These are phyloP conservation scores for Heliconius sara DNA, from an alignment of 2,888 invertebrate genomes.

Conservation along the genomic window DNA sequence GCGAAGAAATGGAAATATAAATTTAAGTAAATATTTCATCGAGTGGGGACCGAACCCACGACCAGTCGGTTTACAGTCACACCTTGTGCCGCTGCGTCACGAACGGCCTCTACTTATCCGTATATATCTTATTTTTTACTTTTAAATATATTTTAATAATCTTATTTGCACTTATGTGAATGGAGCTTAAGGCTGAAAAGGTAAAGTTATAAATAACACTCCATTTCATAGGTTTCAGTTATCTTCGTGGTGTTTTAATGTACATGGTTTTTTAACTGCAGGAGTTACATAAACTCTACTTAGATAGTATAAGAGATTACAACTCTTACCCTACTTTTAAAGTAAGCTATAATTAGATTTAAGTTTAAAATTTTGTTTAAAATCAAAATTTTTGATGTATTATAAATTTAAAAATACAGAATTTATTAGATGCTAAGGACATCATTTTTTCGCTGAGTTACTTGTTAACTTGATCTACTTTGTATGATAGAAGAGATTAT, in stretches of 20 bases:
- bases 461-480: background rate
- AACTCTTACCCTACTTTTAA: background rate
- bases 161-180: background rate
- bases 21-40: too few species aligned
- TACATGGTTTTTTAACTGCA: constrained; percentile 21
- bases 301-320: constrained; percentile 9
- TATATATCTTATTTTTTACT: too few species aligned
- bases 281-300: background rate
- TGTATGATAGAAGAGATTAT: too few species aligned
- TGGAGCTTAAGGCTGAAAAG: constrained; percentile 14
- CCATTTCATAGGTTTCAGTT: constrained; percentile 20
- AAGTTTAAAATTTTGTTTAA: background rate
- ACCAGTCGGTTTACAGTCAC: too few species aligned
- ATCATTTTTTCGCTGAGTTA: too few species aligned
- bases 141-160: background rate
- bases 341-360: background rate
- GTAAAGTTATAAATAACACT: constrained; percentile 26
- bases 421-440: too few species aligned
- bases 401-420: too few species aligned
- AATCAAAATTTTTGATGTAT: too few species aligned
- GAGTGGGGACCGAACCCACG: too few species aligned
- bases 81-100: too few species aligned
- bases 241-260: constrained; percentile 14
- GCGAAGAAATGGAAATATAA: too few species aligned
- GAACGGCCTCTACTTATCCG: too few species aligned